phyloP scores from a whole-genome alignment of 2,797 vertebrate genomes.

The Tenualosa ilisha region DNA sequence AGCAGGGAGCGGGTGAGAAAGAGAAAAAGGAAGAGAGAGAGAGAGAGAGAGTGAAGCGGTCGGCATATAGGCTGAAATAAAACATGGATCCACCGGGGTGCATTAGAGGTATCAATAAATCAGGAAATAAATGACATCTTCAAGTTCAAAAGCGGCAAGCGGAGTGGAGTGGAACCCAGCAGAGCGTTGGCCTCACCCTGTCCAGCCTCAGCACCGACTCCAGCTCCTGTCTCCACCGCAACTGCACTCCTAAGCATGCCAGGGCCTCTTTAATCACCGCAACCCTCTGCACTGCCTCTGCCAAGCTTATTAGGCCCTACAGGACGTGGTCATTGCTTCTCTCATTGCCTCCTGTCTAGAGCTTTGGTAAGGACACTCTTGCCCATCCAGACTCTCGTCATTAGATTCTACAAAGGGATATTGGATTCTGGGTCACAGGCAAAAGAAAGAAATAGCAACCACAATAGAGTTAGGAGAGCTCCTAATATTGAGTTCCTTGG shows the following conservation, averaged over 20 bases:
- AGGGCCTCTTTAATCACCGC: conserved; percentile 7
- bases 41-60: conserved; percentile 27
- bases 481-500: neutral
- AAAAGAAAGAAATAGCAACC: neutral
- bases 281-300: neutral
- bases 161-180: neutral
- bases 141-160: conserved; percentile 33
- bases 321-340: neutral
- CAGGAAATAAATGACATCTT: conserved; percentile 50
- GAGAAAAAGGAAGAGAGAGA: neutral
- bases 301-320: conserved; percentile 23
- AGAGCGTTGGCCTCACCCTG: neutral
- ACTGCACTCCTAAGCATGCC: neutral
- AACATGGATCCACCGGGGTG: conserved; percentile 44
- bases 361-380: neutral
- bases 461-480: neutral
- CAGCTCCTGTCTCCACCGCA: conserved; percentile 27
- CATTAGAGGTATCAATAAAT: conserved; percentile 61
- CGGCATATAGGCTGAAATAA: conserved; percentile 46
- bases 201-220: conserved; percentile 16
- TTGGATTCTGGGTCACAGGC: neutral
- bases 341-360: neutral
- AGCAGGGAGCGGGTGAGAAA: neutral
- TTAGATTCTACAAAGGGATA: conserved; percentile 14
- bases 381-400: neutral